These are phyloP conservation scores for Dipodomys stephensi DNA, from an alignment of 2,113 vertebrate genomes.

Conservation along the genomic window DNA sequence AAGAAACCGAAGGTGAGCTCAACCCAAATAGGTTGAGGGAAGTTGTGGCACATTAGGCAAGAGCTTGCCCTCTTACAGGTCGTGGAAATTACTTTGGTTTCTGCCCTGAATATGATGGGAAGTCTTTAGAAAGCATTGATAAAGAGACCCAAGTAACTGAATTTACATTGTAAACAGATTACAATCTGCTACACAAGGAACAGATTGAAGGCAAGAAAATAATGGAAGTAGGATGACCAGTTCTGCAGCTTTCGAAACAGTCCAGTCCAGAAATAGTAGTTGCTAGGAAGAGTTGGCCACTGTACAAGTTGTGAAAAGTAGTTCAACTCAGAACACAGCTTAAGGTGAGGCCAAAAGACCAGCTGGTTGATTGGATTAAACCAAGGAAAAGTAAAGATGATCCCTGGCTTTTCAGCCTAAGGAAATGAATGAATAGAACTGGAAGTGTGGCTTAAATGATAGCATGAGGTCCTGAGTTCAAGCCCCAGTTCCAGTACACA, in stretches of 20 bases:
- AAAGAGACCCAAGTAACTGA: background rate
- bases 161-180: background rate
- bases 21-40: background rate
- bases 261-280: background rate
- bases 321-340: background rate
- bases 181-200: background rate
- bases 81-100: background rate
- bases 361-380: background rate
- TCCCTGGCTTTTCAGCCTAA: background rate
- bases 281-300: background rate
- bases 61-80: background rate
- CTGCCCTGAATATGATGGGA: background rate
- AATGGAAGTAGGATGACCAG: background rate
- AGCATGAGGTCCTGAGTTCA: no score
- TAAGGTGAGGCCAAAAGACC: background rate
- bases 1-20: background rate
- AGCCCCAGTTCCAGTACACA: no score
- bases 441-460: no score
- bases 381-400: background rate
- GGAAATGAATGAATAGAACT: background rate
- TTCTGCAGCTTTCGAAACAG: background rate
- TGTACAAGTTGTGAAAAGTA: background rate
- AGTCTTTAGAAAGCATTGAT: conserved; percentile 7
- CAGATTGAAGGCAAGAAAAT: background rate
- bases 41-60: background rate